phyloP scores from a whole-genome alignment of 2,888 invertebrate genomes.

The Stegana nigrithorax region DNA sequence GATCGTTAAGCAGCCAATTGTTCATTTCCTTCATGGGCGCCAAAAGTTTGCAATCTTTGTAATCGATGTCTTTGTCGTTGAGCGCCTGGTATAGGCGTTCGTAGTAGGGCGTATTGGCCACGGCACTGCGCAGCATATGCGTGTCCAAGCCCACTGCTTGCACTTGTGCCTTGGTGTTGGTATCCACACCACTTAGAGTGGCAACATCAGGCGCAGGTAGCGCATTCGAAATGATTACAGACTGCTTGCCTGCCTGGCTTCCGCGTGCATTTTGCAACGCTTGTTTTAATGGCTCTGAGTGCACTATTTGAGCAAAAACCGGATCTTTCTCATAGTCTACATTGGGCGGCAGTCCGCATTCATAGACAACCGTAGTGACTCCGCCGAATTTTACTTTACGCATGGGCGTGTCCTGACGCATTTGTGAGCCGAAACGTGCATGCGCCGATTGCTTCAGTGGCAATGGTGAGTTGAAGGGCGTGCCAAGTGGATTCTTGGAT shows the following conservation, averaged over 20 bases:
- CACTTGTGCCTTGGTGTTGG: slow-evolving; percentile 69
- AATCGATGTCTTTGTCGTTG: slow-evolving; percentile 71
- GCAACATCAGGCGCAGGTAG: slow-evolving; percentile 32
- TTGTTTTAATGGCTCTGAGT: slow-evolving; percentile 59
- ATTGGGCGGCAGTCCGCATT: slow-evolving; percentile 62
- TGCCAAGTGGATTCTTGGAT: slow-evolving; percentile 26
- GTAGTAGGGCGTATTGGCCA: slow-evolving; percentile 73
- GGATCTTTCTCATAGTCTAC: slow-evolving; percentile 65
- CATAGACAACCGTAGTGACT: slow-evolving; percentile 54
- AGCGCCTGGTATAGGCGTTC: slow-evolving; percentile 72
- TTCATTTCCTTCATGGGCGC: slow-evolving; percentile 72
- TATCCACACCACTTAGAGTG: slow-evolving; percentile 70
- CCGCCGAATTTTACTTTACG: slow-evolving; percentile 65
- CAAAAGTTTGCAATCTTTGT: slow-evolving; percentile 71
- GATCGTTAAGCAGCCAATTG: slow-evolving; percentile 71
- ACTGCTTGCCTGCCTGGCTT: not conserved
- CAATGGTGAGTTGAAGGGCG: slow-evolving; percentile 63
- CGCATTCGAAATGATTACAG: slow-evolving; percentile 31
- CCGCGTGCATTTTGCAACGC: slow-evolving; percentile 50
- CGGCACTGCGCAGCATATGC: slow-evolving; percentile 72
- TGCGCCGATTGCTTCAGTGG: slow-evolving; percentile 57
- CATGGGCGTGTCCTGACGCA: slow-evolving; percentile 67
- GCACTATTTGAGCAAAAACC: slow-evolving; percentile 61
- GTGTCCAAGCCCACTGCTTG: slow-evolving; percentile 71
- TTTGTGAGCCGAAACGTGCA: slow-evolving; percentile 55